Evolutionary conservation across 2,888 invertebrate genomes (phyloP), one percentile per base, ranked within the genome.

Genomic region (Cheilosia soror): DNA sequence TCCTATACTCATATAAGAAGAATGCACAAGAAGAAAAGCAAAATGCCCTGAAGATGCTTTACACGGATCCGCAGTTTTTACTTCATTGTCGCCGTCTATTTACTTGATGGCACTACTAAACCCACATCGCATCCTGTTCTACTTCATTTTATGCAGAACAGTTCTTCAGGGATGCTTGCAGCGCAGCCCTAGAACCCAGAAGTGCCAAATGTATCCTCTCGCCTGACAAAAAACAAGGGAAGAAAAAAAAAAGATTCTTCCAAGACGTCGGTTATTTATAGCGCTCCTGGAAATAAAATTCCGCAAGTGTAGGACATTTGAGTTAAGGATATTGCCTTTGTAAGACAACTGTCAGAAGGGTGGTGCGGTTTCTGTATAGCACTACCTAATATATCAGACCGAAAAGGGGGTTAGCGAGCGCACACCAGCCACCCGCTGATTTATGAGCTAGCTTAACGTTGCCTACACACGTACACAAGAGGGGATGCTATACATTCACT

Each of bases 271-370:
- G 81, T 85, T 85, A 85, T 85, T 85, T 85, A 85, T 81, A 76
- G 62, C 71, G 62, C 65, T 76, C 55, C 65, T 76, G 85, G 76
- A 72, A 85, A 85, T 81, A 81, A 81, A 85, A 85, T 81, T 85
- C 81, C 85, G 75, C 81, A 81, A 85, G 81, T 81, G 76, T 81
- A 81, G 85, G 81, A 81, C 81, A 85, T 85, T 85, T 85, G 76
- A 85, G 85, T 85, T 85, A 85, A 85, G 85, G 85, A 85, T 85
- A 85, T 85, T 85, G 85, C 80, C 81, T 81, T 77, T 85, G 81
- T 85, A 85, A 80, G 85, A 85, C 85, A 85, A 85, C 85, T 85
- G 76, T 77, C 72, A 81, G 81, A 68, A 31, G 51, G 33, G 53
- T 25, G 53, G 57, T 29, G 65, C 25, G 69, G 63, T 65, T 69